Base-by-base conservation (phyloP, 2,797 vertebrate species). In the Nannoperca obscura region DNA sequence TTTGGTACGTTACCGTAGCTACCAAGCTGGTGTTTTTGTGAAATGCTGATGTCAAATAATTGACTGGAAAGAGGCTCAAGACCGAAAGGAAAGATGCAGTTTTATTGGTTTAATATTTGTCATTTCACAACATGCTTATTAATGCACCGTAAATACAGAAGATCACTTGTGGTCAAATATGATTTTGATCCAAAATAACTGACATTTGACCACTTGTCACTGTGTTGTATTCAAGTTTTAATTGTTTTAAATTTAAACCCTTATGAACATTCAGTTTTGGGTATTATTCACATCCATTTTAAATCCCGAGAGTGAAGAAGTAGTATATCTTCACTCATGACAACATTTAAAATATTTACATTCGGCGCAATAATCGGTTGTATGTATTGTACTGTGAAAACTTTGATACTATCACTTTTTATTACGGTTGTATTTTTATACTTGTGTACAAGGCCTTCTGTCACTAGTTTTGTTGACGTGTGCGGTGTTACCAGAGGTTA, bases 351-450 rank as follows among this genome's bases (percentile, higher is more conserved):
- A 81, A 79, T 47, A n/a, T 64, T 80, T 67, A 8, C 17, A 84
- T 90, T 89, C 84, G 86, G 87, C 90, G 91, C 91, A 94, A 92
- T 93, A 91, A 91, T 83, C 40, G 78, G 74, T 90, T 68, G 55
- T 78, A 67, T 79, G 84, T 92, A 77, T 88, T 79, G 80, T 89
- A 74, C 78, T 86, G 84, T 91, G 85, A 57, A 66, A 82, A 77
- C 80, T 87, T 92, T 93, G 73, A 89, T 89, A 88, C 84, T 79
- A 81, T 86, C 55, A 82, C 75, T 89, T 93, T 91, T 89, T 92
- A 84, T 89, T 83, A 72, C 76, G 49, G 63, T 82, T 80, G 86
- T 91, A 76, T 87, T 91, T 92, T 86, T 89, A 88, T 92, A 87
- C 86, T 78, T 27, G 81, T 91, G 78, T 85, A 74, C 65, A 87